Percentiles rank a stretch among this genome's conserved stretches.
These are phyloP conservation scores for Sitophilus oryzae DNA, from an alignment of 1,140 invertebrate species.

Conservation along the genomic window DNA sequence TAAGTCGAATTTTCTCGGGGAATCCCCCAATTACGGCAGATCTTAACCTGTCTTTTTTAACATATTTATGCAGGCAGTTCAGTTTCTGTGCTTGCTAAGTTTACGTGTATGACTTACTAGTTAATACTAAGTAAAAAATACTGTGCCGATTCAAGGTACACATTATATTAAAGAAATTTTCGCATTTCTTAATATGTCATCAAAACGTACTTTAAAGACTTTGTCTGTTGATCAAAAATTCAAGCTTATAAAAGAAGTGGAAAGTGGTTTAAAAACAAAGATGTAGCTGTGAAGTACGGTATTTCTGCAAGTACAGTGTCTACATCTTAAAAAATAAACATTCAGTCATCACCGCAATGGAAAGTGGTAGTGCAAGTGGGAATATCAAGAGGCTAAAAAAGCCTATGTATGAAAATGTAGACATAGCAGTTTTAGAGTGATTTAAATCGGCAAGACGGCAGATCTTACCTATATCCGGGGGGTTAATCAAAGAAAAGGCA, in stretches of 20 bases:
- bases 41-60: neutral
- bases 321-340: slow-evolving; percentile 12
- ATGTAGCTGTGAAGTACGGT: slow-evolving; percentile 1
- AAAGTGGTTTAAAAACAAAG: slow-evolving; percentile 11
- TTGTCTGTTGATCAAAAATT: slow-evolving; percentile 9
- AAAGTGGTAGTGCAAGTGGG: neutral
- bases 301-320: slow-evolving; percentile 11
- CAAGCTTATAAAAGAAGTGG: slow-evolving; percentile 9
- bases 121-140: too few species aligned
- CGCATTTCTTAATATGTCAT: too few species aligned
- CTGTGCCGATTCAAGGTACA: too few species aligned
- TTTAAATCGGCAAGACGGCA: slow-evolving; percentile 1
- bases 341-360: slow-evolving; percentile 2
- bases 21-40: neutral
- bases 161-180: too few species aligned
- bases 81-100: neutral
- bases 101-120: neutral
- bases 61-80: neutral
- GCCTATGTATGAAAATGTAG: neutral
- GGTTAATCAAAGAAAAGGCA: slow-evolving; percentile 5
- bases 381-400: slow-evolving; percentile 5
- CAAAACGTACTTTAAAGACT: neutral
- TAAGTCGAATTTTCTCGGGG: slow-evolving; percentile 4
- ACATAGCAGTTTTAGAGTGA: neutral
- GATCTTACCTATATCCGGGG: neutral